A percentile compares a stretch with the other conserved stretches of the same genome.
These are phyloP conservation scores for Patella depressa DNA, from an alignment of 2,888 invertebrate species.

Conservation along the genomic window DNA sequence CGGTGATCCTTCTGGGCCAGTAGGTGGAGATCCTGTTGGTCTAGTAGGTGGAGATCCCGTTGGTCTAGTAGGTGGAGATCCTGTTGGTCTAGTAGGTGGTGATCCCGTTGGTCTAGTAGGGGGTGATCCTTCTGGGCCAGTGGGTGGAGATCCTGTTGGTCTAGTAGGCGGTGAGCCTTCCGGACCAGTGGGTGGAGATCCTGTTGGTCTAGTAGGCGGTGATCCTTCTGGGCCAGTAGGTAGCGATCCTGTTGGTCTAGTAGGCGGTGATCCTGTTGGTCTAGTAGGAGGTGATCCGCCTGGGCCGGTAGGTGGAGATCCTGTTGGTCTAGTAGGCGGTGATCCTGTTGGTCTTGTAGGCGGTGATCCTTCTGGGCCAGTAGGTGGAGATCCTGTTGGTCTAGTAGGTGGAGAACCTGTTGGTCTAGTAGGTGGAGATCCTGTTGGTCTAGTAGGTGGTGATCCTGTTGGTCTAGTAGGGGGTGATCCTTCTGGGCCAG, in stretches of 20 bases:
- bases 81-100: background rate
- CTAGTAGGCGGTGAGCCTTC: background rate
- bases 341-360: background rate
- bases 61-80: background rate
- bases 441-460: background rate
- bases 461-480: background rate
- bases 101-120: background rate
- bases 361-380: background rate
- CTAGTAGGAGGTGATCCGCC: background rate
- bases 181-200: background rate
- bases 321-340: background rate
- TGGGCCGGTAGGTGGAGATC: background rate
- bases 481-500: background rate
- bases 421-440: background rate
- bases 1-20: background rate
- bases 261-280: background rate
- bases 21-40: background rate
- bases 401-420: background rate
- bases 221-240: background rate
- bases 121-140: background rate
- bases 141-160: background rate
- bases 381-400: background rate
- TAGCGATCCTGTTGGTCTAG: background rate
- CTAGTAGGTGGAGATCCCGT: background rate
- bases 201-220: background rate